These are phyloP conservation scores for Chrysotoxum bicinctum DNA, from an alignment of 2,888 invertebrate species.

Conservation along the genomic window DNA sequence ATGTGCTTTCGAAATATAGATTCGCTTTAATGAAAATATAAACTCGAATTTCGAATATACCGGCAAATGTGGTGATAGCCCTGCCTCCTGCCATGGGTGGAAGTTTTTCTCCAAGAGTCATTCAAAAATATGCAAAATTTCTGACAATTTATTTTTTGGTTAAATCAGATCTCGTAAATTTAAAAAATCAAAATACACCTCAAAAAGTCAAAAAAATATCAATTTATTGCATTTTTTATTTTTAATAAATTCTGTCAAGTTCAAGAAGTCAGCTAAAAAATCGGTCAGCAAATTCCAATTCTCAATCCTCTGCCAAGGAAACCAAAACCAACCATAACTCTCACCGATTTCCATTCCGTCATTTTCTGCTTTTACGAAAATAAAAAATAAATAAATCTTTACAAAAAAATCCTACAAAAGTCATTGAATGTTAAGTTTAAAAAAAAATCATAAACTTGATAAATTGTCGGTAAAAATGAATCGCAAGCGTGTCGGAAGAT, in stretches of 20 bases:
- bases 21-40: neutral
- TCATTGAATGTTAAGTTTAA: slow-evolving; percentile 7
- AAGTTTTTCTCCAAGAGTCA: neutral
- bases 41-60: neutral
- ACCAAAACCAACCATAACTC: neutral
- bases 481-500: slow-evolving; percentile 24
- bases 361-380: neutral
- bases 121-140: neutral
- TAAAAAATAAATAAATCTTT: neutral
- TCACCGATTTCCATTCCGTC: neutral
- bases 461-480: slow-evolving; percentile 5
- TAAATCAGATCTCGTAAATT: neutral
- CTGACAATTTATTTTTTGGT: neutral
- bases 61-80: neutral
- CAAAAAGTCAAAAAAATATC: neutral
- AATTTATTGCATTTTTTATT: neutral
- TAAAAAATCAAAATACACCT: neutral
- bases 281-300: neutral
- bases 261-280: neutral
- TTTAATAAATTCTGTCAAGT: neutral
- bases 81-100: neutral
- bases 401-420: slow-evolving; percentile 1
- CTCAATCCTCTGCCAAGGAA: neutral
- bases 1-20: neutral
- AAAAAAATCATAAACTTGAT: neutral